Conservation (phyloP, 53 echinoderm and acorn worm genomes). For the Henricia sp. region DNA sequence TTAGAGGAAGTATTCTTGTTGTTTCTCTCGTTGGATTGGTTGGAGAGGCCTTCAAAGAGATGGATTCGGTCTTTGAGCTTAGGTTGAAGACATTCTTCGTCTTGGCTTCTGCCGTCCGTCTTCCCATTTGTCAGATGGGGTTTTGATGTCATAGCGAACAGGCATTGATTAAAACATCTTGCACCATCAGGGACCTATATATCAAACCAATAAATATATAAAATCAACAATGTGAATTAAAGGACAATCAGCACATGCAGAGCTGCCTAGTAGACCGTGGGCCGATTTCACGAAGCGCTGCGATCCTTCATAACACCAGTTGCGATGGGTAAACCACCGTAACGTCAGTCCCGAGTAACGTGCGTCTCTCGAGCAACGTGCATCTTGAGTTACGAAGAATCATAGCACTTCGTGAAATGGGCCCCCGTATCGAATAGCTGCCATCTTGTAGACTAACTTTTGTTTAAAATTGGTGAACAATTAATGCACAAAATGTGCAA, state of each 20-base stretch:
- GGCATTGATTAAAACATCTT: background rate
- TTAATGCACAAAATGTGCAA: too few relatives aligned
- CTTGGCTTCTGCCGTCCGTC: conserved; percentile 15
- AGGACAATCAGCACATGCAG: background rate
- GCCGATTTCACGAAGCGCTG: too few relatives aligned
- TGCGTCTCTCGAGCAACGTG: too few relatives aligned
- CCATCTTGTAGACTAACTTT: too few relatives aligned
- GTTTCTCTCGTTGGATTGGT: background rate
- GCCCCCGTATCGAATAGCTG: too few relatives aligned
- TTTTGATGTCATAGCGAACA: background rate
- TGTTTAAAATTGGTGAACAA: too few relatives aligned
- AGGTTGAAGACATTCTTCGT: conserved; percentile 30
- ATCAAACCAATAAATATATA: background rate
- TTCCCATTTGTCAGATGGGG: background rate
- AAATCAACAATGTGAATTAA: background rate
- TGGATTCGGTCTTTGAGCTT: conserved; percentile 66
- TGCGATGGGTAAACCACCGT: too few relatives aligned
- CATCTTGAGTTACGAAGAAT: too few relatives aligned
- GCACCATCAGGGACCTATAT: conserved; percentile 4
- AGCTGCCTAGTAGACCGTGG: background rate
- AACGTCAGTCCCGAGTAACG: too few relatives aligned
- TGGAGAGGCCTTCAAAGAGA: conserved; percentile 56
- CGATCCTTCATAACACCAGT: too few relatives aligned
- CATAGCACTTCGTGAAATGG: too few relatives aligned
- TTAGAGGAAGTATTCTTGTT: conserved; percentile 49